Evolutionary conservation across 2,888 invertebrate species (phyloP).

Genomic region (Stictocephala bisonia): DNA sequence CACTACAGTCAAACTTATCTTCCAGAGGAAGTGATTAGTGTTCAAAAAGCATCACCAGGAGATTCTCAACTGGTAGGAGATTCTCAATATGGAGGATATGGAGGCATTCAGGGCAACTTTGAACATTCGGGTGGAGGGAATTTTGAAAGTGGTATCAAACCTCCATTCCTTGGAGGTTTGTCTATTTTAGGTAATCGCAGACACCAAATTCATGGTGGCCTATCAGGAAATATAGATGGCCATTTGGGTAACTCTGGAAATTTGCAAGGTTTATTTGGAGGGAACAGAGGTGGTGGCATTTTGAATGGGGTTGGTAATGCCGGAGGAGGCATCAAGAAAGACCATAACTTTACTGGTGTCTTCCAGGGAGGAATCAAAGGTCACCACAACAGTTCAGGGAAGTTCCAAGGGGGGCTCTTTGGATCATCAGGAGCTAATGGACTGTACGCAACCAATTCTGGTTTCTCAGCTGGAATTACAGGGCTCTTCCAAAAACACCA

Average conservation of each 20-base stretch:
- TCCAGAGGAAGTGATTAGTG: too few species aligned
- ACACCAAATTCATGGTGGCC: background rate
- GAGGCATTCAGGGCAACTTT: background rate
- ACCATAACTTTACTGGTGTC: background rate
- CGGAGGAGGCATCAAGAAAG: background rate
- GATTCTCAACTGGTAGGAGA: background rate
- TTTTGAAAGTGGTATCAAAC: background rate
- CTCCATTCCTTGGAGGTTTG: too few species aligned
- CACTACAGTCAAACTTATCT: too few species aligned
- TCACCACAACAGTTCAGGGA: background rate
- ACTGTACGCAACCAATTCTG: too few species aligned
- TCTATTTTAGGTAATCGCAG: too few species aligned
- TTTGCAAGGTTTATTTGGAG: conserved; percentile 9
- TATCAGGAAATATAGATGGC: background rate
- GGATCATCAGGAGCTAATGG: background rate
- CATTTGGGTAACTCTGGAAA: conserved; percentile 15
- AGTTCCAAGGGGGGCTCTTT: background rate
- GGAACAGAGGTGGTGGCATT: background rate
- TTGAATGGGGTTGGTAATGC: conserved; percentile 13
- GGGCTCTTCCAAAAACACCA: conserved; percentile 15
- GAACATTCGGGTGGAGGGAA: background rate
- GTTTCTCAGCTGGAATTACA: too few species aligned
- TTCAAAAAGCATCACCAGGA: too few species aligned
- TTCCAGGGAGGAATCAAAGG: conserved; percentile 25
- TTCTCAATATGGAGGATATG: background rate